Percentiles rank a stretch among this genome's conserved stretches.
Evolutionary conservation across 2,113 vertebrate species (phyloP).

Genomic region (Nicator chloris): DNA sequence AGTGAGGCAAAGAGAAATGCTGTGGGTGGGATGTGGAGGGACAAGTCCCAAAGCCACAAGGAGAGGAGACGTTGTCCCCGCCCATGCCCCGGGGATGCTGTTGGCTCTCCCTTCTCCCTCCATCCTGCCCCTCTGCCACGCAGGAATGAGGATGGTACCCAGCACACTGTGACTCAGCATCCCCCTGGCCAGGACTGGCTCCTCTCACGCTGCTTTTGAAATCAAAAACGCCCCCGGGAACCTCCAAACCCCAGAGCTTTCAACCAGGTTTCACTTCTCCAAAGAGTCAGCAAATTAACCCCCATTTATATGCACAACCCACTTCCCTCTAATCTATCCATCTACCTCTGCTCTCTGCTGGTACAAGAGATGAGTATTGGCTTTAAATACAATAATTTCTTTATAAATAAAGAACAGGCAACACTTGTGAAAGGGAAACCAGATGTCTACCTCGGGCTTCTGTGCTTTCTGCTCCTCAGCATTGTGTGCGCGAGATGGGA

Average conservation of each 20-base stretch:
- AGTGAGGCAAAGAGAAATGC: not conserved
- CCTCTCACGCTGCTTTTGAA: not conserved
- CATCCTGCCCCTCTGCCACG: not conserved
- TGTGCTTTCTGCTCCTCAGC: constrained; percentile 16
- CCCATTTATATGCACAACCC: constrained; percentile 56
- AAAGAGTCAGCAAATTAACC: constrained; percentile 54
- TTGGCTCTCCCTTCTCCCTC: not conserved
- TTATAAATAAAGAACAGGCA: constrained; percentile 66
- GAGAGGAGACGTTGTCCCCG: not conserved
- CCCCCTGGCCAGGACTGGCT: not conserved
- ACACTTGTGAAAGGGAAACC: constrained; percentile 56
- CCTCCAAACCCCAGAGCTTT: not conserved
- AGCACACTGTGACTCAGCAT: rapidly evolving
- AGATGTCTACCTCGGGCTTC: constrained; percentile 50
- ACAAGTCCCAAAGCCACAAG: not conserved
- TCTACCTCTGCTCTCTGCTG: constrained; percentile 37
- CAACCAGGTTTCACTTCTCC: not conserved
- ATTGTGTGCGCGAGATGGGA: not conserved
- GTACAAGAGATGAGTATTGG: constrained; percentile 43
- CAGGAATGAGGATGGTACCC: not conserved
- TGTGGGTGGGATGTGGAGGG: not conserved
- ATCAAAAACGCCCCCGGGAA: not conserved
- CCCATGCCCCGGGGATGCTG: rapidly evolving
- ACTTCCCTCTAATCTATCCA: constrained; percentile 45
- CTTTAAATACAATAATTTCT: constrained; percentile 62